Conservation (phyloP, 2,797 vertebrate species). For the Gymnoscopelus microlampas region DNA sequence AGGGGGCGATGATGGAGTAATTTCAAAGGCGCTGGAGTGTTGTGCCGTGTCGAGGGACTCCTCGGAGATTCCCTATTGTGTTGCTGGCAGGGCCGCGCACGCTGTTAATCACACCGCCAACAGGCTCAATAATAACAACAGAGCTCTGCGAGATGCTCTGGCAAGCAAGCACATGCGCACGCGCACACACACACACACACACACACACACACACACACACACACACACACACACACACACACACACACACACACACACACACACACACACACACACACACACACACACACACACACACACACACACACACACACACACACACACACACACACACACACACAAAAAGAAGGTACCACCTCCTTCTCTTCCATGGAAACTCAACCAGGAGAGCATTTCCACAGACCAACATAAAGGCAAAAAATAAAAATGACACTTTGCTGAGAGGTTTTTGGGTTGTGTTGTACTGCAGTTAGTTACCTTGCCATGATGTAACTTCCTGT, state of each 20-base stretch:
- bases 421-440: constrained; percentile 20
- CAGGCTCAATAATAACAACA: constrained; percentile 74
- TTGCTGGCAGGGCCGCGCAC: constrained; percentile 68
- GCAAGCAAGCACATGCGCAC: constrained; percentile 29
- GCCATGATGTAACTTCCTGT: too few relatives aligned
- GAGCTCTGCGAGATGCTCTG: constrained; percentile 50
- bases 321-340: constrained; percentile 3
- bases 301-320: constrained; percentile 31
- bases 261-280: constrained; percentile 11
- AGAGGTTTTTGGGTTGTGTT: too few relatives aligned
- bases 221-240: constrained; percentile 8
- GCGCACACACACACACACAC: constrained; percentile 28
- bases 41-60: constrained; percentile 70
- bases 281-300: constrained; percentile 8
- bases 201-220: constrained; percentile 17
- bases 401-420: not conserved
- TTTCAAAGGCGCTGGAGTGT: constrained; percentile 75
- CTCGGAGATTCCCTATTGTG: constrained; percentile 73
- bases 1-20: constrained; percentile 74
- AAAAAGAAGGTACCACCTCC: constrained; percentile 18
- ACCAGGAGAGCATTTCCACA: constrained; percentile 33
- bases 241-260: constrained; percentile 32
- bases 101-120: constrained; percentile 78
- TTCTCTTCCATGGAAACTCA: constrained; percentile 18
- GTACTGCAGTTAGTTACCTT: too few relatives aligned